Evolutionary conservation across 2,797 vertebrate species (phyloP).

Genomic region (Tokudaia muenninki): DNA sequence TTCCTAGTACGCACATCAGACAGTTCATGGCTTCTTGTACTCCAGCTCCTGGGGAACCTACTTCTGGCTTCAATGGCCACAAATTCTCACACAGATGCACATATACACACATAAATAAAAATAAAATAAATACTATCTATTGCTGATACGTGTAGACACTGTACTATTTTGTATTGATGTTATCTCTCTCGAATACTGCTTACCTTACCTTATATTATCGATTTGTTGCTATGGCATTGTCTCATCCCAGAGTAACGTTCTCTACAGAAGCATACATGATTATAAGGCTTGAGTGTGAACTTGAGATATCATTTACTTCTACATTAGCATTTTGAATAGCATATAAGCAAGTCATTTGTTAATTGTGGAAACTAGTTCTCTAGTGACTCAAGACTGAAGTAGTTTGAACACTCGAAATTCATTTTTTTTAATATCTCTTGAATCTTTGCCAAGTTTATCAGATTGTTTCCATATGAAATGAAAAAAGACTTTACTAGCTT

Average conservation of each 20-base stretch:
- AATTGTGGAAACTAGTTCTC: slow-evolving; percentile 74
- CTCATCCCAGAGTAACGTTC: slow-evolving; percentile 49
- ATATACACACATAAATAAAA: not conserved
- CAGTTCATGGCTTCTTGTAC: not conserved
- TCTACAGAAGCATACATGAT: slow-evolving; percentile 13
- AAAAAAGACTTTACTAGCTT: slow-evolving; percentile 77
- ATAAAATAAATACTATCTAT: not conserved
- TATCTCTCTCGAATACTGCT: slow-evolving; percentile 20
- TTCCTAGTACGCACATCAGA: not conserved
- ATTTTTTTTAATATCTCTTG: slow-evolving; percentile 66
- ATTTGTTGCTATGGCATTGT: not conserved
- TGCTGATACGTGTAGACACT: not conserved
- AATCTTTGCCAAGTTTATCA: slow-evolving; percentile 80
- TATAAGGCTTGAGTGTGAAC: not conserved
- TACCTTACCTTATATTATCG: slow-evolving; percentile 1
- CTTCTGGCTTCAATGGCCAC: not conserved
- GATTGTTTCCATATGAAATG: slow-evolving; percentile 83
- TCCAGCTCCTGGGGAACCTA: not conserved
- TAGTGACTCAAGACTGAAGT: slow-evolving; percentile 73
- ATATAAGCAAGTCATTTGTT: slow-evolving; percentile 67
- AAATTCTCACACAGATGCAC: not conserved
- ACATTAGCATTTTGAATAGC: not conserved
- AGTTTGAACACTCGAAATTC: slow-evolving; percentile 77
- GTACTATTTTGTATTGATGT: not conserved
- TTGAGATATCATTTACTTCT: slow-evolving; percentile 20